Conservation (phyloP, 2,113 vertebrate genomes). For the Nipponia nippon region DNA sequence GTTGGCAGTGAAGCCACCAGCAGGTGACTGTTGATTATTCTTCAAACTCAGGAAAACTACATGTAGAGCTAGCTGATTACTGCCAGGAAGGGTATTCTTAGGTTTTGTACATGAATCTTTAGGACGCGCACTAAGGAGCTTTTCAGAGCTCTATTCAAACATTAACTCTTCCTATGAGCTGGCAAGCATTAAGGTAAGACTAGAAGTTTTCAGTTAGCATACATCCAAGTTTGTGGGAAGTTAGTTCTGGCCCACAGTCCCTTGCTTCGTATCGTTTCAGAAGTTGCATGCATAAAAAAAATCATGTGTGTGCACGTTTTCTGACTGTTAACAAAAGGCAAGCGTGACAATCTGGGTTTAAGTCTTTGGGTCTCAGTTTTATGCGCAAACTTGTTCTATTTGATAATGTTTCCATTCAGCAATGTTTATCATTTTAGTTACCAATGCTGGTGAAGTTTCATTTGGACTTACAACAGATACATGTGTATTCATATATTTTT, state of each 20-base stretch:
- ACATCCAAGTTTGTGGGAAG: background rate
- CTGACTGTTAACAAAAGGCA: background rate
- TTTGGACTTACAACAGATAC: background rate
- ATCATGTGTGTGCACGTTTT: accelerated
- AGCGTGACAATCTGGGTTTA: background rate
- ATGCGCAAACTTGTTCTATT: background rate
- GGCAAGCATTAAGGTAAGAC: background rate
- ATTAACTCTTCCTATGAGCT: background rate
- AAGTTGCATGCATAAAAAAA: background rate
- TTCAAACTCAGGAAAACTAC: background rate
- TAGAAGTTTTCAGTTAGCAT: background rate
- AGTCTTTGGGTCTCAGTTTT: background rate
- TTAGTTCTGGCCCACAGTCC: background rate
- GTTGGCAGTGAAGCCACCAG: background rate
- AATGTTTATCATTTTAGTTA: background rate
- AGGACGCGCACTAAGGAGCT: background rate
- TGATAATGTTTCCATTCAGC: background rate
- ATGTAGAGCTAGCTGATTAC: background rate
- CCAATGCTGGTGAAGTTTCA: background rate
- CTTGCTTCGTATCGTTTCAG: background rate
- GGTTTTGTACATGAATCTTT: background rate
- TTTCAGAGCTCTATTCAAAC: background rate
- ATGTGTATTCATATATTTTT: background rate
- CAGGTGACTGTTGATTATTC: background rate
- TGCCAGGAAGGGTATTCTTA: background rate